Evolutionary conservation across 23 tunicate species (phyloP).

Genomic region (Halocynthia aurantium): DNA sequence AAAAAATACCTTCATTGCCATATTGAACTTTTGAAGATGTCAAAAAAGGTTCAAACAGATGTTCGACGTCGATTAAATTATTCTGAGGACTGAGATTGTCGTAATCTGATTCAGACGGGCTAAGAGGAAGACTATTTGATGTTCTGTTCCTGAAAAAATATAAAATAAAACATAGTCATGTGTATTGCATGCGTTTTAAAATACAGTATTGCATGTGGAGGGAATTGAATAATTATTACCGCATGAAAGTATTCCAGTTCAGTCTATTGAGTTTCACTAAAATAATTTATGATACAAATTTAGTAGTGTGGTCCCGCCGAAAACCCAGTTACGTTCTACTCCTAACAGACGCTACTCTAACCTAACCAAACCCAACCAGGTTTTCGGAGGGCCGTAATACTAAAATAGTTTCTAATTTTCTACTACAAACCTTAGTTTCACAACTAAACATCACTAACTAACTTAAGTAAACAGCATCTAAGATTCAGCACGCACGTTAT

Average conservation of each 20-base stretch:
- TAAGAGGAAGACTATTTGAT: neutral
- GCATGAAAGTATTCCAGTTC: neutral
- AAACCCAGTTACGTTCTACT: too few relatives aligned
- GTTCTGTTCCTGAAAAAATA: neutral
- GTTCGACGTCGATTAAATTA: neutral
- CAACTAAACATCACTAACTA: too few relatives aligned
- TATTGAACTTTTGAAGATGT: neutral
- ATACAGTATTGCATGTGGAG: neutral
- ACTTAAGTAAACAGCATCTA: too few relatives aligned
- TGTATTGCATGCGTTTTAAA: neutral
- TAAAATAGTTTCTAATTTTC: too few relatives aligned
- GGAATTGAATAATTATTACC: neutral
- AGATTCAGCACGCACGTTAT: too few relatives aligned
- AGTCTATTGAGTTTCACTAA: neutral
- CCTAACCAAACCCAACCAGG: too few relatives aligned
- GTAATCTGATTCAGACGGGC: constrained; percentile 6
- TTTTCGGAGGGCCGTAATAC: too few relatives aligned
- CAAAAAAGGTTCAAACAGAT: neutral
- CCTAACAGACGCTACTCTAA: too few relatives aligned
- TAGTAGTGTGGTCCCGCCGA: too few relatives aligned
- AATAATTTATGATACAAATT: too few relatives aligned
- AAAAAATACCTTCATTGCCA: neutral
- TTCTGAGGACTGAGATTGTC: neutral
- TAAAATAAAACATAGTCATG: neutral
- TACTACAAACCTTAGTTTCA: too few relatives aligned